A percentile compares a stretch with the other conserved stretches of the same genome.
phyloP scores from a whole-genome alignment of 2,797 vertebrate species.

The Borostomias antarcticus region DNA sequence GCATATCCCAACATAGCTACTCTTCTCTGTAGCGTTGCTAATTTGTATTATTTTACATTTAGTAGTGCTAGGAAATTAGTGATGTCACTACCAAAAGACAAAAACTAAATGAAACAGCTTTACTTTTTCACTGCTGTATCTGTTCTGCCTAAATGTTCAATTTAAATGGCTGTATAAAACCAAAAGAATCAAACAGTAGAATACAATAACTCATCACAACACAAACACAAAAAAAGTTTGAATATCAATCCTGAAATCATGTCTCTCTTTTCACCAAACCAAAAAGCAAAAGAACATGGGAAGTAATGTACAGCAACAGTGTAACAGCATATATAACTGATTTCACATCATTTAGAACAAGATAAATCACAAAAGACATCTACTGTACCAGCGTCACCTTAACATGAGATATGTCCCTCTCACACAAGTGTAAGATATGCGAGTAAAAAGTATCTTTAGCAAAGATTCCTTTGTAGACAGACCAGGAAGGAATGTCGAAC shows the following conservation, averaged over 20 bases:
- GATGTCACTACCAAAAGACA: background rate
- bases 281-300: background rate
- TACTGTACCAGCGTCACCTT: conserved; percentile 15
- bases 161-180: background rate
- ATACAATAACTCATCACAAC: background rate
- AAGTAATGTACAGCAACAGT: conserved; percentile 22
- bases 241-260: background rate
- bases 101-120: background rate
- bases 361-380: conserved; percentile 25
- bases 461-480: conserved; percentile 6
- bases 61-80: background rate
- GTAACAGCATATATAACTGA: conserved; percentile 18
- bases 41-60: background rate
- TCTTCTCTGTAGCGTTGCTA: background rate
- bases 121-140: background rate
- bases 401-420: conserved; percentile 19
- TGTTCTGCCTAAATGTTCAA: too few species aligned
- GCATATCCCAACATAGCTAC: background rate
- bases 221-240: conserved; percentile 3
- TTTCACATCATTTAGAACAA: conserved; percentile 14
- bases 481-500: conserved; percentile 23
- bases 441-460: conserved; percentile 3
- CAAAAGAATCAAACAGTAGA: background rate
- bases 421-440: conserved; percentile 3
- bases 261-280: too few species aligned